Evolutionary conservation across 2,888 invertebrate species (phyloP).

Genomic region (Hirtodrosophila cameraria): DNA sequence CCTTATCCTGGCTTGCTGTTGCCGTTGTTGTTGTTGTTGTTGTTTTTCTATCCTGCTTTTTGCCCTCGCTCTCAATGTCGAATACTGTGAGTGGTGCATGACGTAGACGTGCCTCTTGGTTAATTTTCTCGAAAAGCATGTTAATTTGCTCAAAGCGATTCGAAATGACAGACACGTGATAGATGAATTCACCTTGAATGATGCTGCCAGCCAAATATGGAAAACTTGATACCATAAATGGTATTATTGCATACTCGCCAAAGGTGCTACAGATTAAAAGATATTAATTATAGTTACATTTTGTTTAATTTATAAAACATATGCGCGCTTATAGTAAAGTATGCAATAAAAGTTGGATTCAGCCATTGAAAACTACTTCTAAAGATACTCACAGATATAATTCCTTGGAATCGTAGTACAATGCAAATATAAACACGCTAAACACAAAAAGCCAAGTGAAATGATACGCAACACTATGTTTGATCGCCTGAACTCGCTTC

Average conservation of each 20-base stretch:
- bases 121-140: constrained; percentile 80
- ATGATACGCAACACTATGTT: constrained; percentile 67
- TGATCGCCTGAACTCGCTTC: constrained; percentile 38
- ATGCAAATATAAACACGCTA: constrained; percentile 59
- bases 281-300: background rate
- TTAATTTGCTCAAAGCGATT: constrained; percentile 81
- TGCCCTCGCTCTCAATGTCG: constrained; percentile 80
- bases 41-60: constrained; percentile 53
- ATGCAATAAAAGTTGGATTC: no score
- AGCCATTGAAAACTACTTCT: background rate
- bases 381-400: constrained; percentile 64
- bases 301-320: no score
- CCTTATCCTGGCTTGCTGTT: constrained; percentile 45
- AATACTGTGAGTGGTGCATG: constrained; percentile 76
- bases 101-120: constrained; percentile 77
- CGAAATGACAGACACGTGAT: constrained; percentile 81
- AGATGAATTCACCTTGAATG: constrained; percentile 82
- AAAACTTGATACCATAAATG: constrained; percentile 78
- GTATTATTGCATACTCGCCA: constrained; percentile 67
- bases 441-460: constrained; percentile 69
- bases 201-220: constrained; percentile 80
- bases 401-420: constrained; percentile 66
- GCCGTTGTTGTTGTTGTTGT: constrained; percentile 36
- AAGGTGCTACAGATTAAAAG: constrained; percentile 56
- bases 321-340: no score